These are phyloP conservation scores for Thalassaphorura encarpata DNA, from an alignment of 1,140 invertebrate genomes.

Conservation along the genomic window DNA sequence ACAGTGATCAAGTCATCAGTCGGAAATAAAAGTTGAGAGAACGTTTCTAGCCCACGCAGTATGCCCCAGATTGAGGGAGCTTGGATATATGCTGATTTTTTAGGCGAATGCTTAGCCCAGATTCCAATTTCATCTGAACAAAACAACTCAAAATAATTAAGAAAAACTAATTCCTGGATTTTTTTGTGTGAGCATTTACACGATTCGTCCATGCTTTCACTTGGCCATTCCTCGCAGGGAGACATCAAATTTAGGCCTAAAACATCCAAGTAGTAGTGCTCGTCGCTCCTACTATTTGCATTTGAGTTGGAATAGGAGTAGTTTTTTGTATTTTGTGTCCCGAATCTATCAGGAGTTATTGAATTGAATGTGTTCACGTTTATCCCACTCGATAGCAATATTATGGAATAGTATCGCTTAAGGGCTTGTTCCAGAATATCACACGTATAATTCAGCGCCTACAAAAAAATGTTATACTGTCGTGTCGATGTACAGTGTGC, in stretches of 20 bases:
- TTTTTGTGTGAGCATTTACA: too few species aligned
- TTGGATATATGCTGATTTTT: too few species aligned
- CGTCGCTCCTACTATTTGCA: background rate
- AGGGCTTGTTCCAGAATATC: slow-evolving; percentile 47
- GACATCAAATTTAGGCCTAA: slow-evolving; percentile 44
- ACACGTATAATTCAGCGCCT: slow-evolving; percentile 41
- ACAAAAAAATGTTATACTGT: slow-evolving; percentile 14
- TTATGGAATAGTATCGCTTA: slow-evolving; percentile 43
- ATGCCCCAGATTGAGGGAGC: slow-evolving; percentile 33
- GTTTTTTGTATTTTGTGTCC: slow-evolving; percentile 31
- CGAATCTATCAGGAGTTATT: background rate
- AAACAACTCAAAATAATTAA: slow-evolving; percentile 23
- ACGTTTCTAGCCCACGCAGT: slow-evolving; percentile 29
- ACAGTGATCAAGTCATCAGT: slow-evolving; percentile 25
- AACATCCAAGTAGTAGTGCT: slow-evolving; percentile 33
- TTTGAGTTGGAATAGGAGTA: slow-evolving; percentile 35
- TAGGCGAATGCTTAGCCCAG: too few species aligned
- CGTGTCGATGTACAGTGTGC: background rate
- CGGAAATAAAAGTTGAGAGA: slow-evolving; percentile 26
- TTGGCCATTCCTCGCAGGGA: slow-evolving; percentile 48
- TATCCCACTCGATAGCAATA: slow-evolving; percentile 19
- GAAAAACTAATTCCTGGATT: slow-evolving; percentile 9
- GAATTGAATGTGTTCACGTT: background rate
- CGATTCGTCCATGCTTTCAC: slow-evolving; percentile 57
- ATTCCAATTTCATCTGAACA: too few species aligned